Evolutionary conservation across 1,140 invertebrate species (phyloP), one percentile per base, ranked within the genome.

Genomic region (Trachymyrmex septentrionalis): DNA sequence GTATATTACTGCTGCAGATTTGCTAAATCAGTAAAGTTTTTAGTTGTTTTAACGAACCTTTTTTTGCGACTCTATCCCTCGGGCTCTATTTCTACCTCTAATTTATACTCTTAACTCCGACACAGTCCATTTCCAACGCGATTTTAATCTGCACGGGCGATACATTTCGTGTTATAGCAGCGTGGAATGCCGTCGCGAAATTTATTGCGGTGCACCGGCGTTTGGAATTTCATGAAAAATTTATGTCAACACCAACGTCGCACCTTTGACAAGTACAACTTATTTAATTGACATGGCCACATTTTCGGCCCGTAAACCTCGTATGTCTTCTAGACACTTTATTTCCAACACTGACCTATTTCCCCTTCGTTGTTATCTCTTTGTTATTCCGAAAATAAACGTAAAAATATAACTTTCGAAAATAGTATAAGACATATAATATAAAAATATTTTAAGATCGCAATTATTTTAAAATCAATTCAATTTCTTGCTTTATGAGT

Each of bases 61-160:
- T 12, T 53, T 53, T 53, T 53, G 50, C 7, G 53, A 50, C 48
- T 67, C 44, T 38, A 80, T 55, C 2, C 19, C 10, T 69, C 6
- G 38, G n/a, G 19, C 1, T 24, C 12, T 48, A 72, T 34, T 34
- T 34, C 30, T 50, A 38, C 0, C 24, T 61, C 27, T 21, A 75
- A 75, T 82, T 44, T 30, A 14, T 24, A 6, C 14, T 16, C 0
- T 50, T 2, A 19, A 34, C 50, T 71, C 21, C 19, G 55, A 27
- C n/a, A 27, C 21, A 73, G 48, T 55, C n/a, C 48, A 61, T 82
- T 82, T 81, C 34, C 66, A 57, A 24, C 53, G 24, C 55, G 38
- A 48, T 59, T 82, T 73, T 71, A 73, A 73, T 73, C 53, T 34
- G 67, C 34, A 12, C 6, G 10, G 12, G 1, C 53, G 38, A 73